Percentiles rank a stretch among this genome's conserved stretches.
Evolutionary conservation across 2,113 vertebrate species (phyloP).

Genomic region (Otis tarda): DNA sequence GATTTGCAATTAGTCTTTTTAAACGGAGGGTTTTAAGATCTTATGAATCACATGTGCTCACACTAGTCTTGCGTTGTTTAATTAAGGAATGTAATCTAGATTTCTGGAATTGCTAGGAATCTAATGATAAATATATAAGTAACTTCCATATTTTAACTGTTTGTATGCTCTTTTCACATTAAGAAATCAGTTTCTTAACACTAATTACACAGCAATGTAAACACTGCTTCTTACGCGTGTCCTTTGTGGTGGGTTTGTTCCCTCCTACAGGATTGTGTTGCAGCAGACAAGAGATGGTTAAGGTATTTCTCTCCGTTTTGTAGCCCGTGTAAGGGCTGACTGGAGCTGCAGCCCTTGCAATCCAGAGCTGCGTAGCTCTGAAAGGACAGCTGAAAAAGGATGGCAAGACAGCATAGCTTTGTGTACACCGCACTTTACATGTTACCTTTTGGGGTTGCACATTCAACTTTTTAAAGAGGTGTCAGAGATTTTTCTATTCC

Average conservation of each 20-base stretch:
- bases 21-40: background rate
- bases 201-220: background rate
- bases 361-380: background rate
- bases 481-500: constrained; percentile 8
- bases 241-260: background rate
- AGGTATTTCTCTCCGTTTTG: background rate
- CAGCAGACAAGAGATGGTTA: background rate
- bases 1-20: constrained; percentile 1
- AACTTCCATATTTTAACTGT: background rate
- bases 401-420: constrained; percentile 22
- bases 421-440: background rate
- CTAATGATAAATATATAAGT: background rate
- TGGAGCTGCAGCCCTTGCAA: background rate
- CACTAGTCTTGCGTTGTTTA: background rate
- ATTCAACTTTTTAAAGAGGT: background rate
- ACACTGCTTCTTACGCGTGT: background rate
- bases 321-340: background rate
- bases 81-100: background rate
- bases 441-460: background rate
- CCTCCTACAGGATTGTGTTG: rapidly evolving
- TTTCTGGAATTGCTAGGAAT: background rate
- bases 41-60: background rate
- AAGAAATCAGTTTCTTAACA: background rate
- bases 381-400: background rate
- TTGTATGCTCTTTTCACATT: background rate